Conservation (phyloP, 2,888 invertebrate genomes). For the Acholoe squamosa region DNA sequence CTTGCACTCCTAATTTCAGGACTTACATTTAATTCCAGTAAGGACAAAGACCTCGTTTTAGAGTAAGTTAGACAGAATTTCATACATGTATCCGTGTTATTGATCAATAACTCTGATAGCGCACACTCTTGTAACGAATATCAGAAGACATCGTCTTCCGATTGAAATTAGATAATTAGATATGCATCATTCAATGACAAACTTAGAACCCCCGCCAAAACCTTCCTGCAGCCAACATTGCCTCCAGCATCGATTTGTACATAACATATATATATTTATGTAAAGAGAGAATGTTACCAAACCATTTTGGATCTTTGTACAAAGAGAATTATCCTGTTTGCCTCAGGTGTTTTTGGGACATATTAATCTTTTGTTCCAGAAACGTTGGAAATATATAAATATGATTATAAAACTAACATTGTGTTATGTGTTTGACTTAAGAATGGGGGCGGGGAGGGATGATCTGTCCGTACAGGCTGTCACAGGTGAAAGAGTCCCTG, state of each 20-base stretch:
- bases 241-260: slow-evolving; percentile 17
- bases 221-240: slow-evolving; percentile 17
- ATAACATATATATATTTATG: slow-evolving; percentile 44
- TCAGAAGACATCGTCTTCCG: background rate
- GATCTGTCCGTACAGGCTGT: too few species aligned
- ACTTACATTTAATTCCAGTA: too few species aligned
- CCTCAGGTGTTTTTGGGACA: slow-evolving; percentile 40
- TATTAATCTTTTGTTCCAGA: slow-evolving; percentile 20
- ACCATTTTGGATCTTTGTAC: background rate
- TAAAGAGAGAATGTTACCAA: slow-evolving; percentile 1
- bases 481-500: too few species aligned
- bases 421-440: background rate
- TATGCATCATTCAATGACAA: background rate
- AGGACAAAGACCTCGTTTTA: too few species aligned
- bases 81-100: too few species aligned
- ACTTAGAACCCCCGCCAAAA: background rate
- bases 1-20: too few species aligned
- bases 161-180: background rate
- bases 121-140: background rate
- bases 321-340: background rate
- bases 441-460: too few species aligned
- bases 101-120: background rate
- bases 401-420: background rate
- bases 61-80: too few species aligned
- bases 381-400: slow-evolving; percentile 21